phyloP scores from a whole-genome alignment of 2,797 vertebrate genomes.

The Catharus ustulatus region DNA sequence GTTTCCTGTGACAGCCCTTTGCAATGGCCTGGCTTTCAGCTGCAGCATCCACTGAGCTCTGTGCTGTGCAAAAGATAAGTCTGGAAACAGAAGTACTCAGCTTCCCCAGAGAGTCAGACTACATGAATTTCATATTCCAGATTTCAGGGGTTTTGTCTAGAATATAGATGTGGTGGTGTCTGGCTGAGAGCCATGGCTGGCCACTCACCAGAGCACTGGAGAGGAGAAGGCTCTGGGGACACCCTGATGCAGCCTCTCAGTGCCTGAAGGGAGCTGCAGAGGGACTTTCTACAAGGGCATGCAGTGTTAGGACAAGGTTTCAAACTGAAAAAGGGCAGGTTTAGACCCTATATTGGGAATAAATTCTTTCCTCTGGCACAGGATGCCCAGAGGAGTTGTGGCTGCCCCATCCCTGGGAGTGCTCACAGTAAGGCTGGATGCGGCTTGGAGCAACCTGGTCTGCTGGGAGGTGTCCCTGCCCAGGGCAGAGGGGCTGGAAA shows the following conservation, averaged over 20 bases:
- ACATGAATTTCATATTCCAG: background rate
- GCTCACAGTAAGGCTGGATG: background rate
- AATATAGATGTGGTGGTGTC: background rate
- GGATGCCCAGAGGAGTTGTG: too few species aligned
- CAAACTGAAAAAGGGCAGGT: background rate
- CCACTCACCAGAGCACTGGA: background rate
- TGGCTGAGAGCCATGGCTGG: background rate
- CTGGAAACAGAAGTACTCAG: conserved; percentile 14
- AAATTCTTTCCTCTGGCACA: background rate
- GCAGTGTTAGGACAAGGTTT: background rate
- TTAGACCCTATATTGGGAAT: background rate
- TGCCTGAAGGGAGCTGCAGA: background rate
- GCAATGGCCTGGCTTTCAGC: background rate
- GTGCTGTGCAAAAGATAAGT: background rate
- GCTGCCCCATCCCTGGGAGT: background rate
- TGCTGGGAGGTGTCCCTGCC: background rate
- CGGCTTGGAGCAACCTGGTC: background rate
- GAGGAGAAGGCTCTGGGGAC: background rate
- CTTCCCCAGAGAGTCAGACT: background rate
- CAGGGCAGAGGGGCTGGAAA: background rate
- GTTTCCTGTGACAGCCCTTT: background rate
- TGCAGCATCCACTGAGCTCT: background rate
- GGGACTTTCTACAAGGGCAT: background rate
- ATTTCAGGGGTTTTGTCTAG: background rate
- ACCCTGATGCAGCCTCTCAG: background rate